Evolutionary conservation across 2,888 invertebrate genomes (phyloP), one percentile per base, ranked within the genome.

Genomic region (Drosophila birchii): DNA sequence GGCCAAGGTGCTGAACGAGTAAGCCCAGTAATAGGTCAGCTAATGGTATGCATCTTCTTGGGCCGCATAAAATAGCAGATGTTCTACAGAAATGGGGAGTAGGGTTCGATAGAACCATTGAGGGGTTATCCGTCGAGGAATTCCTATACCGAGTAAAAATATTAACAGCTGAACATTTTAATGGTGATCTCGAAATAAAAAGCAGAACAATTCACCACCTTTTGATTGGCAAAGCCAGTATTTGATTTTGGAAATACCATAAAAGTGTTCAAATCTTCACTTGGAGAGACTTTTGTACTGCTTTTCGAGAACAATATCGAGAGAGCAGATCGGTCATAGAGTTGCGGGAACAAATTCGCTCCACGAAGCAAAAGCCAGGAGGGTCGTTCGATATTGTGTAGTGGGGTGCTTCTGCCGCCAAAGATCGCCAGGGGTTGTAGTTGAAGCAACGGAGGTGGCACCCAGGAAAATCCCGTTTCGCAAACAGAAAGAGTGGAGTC

Each of bases 71-170:
- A 23, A 47, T 49, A 11, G 49, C 49, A 11, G 49, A 49, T n/a
- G n/a, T 49, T 11, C 2, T 49, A 12, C 29, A 49, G 12, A 49
- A 49, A 49, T 49, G 49, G n/a, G n/a, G n/a, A 29, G 26, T 49
- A 29, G 2, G n/a, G n/a, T 49, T 32, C 18, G 18, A 49, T 32
- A 32, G 49, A 32, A 32, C 18, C 12, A 18, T 18, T 7, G 18
- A 29, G 18, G 11, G 49, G 49, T 18, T 32, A 32, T 32, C 18
- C 9, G 49, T 49, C 11, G 49, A 49, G 14, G 32, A 49, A 49
- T 49, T 32, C 4, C 6, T 49, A n/a, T 49, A 49, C 9, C 11
- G 32, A 7, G 49, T 49, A 8, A 49, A 49, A 18, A 32, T 32
- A 5, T 49, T 49, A 9, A 49, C 49, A 26, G 16, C 26, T 45